These are phyloP conservation scores for Drosophila serrata DNA, from an alignment of 1,140 invertebrate species.

Conservation along the genomic window DNA sequence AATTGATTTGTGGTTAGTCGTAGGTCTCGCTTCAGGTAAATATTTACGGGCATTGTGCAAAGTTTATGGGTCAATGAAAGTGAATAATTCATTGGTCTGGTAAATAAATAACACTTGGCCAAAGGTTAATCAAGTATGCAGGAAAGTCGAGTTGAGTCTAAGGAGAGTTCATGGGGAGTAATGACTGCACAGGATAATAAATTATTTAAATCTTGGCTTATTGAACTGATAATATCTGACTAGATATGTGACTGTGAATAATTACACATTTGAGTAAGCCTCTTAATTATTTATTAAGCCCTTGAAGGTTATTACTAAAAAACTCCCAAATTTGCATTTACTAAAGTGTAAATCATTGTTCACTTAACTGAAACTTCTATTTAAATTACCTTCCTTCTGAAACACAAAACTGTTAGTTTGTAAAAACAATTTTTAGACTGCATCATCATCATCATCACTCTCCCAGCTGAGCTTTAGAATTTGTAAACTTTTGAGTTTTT, in stretches of 20 bases:
- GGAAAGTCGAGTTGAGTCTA: background rate
- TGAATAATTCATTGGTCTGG: slow-evolving; percentile 39
- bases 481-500: slow-evolving; percentile 65
- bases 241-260: background rate
- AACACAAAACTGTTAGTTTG: slow-evolving; percentile 6
- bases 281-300: background rate
- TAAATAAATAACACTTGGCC: slow-evolving; percentile 25
- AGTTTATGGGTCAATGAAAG: slow-evolving; percentile 44
- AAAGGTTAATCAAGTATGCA: slow-evolving; percentile 26
- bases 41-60: slow-evolving; percentile 35
- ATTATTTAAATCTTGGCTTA: slow-evolving; percentile 6
- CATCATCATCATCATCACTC: slow-evolving; percentile 1
- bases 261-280: fast-evolving
- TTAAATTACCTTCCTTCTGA: background rate
- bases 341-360: background rate
- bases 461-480: slow-evolving; percentile 31
- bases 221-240: background rate
- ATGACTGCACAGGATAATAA: background rate
- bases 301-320: too few relatives aligned
- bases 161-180: background rate
- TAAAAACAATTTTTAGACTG: background rate
- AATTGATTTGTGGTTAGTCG: slow-evolving; percentile 50
- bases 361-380: too few relatives aligned
- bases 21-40: slow-evolving; percentile 26
- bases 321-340: background rate